These are phyloP conservation scores for Chiloscyllium plagiosum DNA, from an alignment of 2,113 vertebrate species.

Conservation along the genomic window DNA sequence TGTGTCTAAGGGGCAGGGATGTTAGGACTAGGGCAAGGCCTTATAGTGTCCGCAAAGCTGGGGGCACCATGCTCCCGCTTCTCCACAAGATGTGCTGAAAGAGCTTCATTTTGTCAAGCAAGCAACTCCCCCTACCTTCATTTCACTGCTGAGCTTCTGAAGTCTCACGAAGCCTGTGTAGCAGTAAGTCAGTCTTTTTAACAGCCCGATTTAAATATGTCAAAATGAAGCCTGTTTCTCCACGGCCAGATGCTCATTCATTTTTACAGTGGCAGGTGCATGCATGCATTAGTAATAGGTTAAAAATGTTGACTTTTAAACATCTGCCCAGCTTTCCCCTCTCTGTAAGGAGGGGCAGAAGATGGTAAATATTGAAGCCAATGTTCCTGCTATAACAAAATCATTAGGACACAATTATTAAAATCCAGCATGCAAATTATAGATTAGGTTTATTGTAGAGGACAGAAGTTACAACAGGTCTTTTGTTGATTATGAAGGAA, in stretches of 20 bases:
- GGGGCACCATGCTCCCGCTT: neutral
- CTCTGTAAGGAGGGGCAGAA: neutral
- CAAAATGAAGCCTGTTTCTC: too few species aligned
- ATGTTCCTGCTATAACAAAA: neutral
- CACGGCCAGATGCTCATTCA: too few species aligned
- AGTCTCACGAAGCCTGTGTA: too few species aligned
- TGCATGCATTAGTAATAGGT: too few species aligned
- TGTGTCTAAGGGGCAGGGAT: neutral
- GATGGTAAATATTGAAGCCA: neutral
- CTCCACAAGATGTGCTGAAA: neutral
- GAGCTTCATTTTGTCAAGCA: too few species aligned
- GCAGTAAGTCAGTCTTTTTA: too few species aligned
- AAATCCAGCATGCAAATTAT: neutral
- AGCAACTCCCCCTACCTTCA: too few species aligned
- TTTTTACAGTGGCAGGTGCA: too few species aligned
- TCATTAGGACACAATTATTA: neutral
- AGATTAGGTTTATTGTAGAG: neutral
- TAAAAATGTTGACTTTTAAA: neutral
- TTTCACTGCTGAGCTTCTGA: too few species aligned
- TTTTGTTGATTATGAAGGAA: neutral
- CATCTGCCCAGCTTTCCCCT: neutral
- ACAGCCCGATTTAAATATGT: too few species aligned
- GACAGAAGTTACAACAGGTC: neutral
- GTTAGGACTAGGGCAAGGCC: neutral
- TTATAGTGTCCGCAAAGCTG: too few species aligned